These are phyloP conservation scores for Hippoglossus hippoglossus DNA, from an alignment of 2,797 vertebrate genomes.

Conservation along the genomic window DNA sequence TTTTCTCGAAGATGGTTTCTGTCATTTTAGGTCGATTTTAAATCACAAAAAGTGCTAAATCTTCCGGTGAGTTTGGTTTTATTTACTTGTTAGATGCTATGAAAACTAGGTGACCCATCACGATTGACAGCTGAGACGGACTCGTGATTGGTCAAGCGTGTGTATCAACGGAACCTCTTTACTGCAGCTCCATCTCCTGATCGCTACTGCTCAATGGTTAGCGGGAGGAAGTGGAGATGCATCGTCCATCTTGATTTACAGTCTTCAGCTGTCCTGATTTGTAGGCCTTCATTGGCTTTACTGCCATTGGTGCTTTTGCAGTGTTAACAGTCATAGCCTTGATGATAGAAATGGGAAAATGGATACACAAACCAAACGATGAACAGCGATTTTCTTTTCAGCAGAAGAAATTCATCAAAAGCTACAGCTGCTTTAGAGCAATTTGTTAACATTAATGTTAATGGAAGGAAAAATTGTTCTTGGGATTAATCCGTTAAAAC, in stretches of 20 bases:
- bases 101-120: no score
- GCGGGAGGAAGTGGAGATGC: no score
- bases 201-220: no score
- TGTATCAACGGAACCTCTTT: no score
- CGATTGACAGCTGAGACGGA: no score
- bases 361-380: not conserved
- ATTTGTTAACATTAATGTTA: constrained; percentile 42
- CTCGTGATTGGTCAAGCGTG: no score
- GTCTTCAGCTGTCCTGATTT: not conserved
- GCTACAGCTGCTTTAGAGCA: constrained; percentile 9
- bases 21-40: no score
- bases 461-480: constrained; percentile 19
- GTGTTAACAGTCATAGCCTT: not conserved
- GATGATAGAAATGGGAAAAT: constrained; percentile 10
- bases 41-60: not conserved
- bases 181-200: no score
- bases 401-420: constrained; percentile 13
- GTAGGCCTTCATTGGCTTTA: not conserved
- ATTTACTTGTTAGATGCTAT: no score
- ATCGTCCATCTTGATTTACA: no score
- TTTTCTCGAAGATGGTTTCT: no score
- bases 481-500: constrained; percentile 19
- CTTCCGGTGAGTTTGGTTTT: no score
- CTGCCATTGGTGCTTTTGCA: not conserved
- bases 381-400: constrained; percentile 8